phyloP scores from a whole-genome alignment of 2,797 vertebrate species.

The Lepus oiostolus region DNA sequence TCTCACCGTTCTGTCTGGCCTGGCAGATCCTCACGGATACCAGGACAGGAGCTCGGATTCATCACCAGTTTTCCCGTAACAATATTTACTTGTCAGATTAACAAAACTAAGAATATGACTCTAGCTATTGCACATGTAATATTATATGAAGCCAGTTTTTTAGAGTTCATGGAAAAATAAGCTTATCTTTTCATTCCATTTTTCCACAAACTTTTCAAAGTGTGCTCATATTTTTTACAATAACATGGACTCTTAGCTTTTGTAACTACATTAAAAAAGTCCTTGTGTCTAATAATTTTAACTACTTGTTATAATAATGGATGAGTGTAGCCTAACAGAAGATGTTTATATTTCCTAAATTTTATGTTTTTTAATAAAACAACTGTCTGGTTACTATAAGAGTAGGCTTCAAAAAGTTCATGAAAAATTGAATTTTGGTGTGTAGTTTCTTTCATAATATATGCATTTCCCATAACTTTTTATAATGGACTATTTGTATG shows the following conservation, averaged over 20 bases:
- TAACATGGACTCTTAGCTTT: not conserved
- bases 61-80: too few relatives aligned
- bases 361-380: not conserved
- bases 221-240: not conserved
- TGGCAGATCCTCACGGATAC: too few relatives aligned
- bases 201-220: not conserved
- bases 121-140: not conserved
- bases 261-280: not conserved
- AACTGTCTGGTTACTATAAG: not conserved
- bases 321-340: not conserved
- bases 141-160: too few relatives aligned
- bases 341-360: not conserved
- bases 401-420: too few relatives aligned
- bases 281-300: not conserved
- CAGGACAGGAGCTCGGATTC: too few relatives aligned
- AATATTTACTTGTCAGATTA: not conserved
- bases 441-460: too few relatives aligned
- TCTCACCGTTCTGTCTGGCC: too few relatives aligned
- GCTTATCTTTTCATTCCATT: too few relatives aligned
- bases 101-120: not conserved
- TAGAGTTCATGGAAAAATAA: not conserved
- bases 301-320: not conserved
- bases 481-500: too few relatives aligned
- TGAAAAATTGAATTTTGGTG: not conserved
- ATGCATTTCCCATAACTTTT: too few relatives aligned